Evolutionary conservation across 2,888 invertebrate genomes (phyloP).

Genomic region (Agelastica alni): DNA sequence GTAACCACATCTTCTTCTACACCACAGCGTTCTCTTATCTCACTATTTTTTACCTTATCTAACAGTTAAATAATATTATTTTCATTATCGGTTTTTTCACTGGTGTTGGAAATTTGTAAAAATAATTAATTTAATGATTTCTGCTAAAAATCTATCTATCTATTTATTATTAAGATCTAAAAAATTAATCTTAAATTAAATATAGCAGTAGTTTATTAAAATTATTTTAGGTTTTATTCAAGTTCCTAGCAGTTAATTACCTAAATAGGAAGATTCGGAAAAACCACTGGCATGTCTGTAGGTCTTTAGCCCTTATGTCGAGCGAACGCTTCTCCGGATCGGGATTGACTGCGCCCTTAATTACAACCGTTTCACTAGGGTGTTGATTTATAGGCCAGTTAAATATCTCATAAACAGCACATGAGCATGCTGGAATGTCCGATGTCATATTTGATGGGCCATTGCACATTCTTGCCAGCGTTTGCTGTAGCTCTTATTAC

Average conservation of each 20-base stretch:
- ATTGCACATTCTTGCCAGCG: conserved; percentile 49
- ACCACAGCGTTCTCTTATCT: too few species aligned
- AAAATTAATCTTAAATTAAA: too few species aligned
- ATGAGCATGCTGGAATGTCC: conserved; percentile 55
- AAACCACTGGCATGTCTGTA: conserved; percentile 24
- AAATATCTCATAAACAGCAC: conserved; percentile 62
- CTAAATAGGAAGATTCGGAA: conserved; percentile 24
- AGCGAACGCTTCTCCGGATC: conserved; percentile 22
- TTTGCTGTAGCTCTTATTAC: conserved; percentile 22
- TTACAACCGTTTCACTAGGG: conserved; percentile 56
- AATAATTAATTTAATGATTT: too few species aligned
- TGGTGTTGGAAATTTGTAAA: too few species aligned
- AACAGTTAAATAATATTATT: too few species aligned
- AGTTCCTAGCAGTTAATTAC: conserved; percentile 46
- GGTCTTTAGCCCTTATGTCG: conserved; percentile 28
- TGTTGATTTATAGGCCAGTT: conserved; percentile 62
- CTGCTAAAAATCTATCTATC: too few species aligned
- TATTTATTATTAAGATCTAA: too few species aligned
- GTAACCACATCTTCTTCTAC: too few species aligned
- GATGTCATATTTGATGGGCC: conserved; percentile 57
- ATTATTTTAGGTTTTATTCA: too few species aligned
- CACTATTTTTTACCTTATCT: too few species aligned
- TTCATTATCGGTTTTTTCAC: too few species aligned
- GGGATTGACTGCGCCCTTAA: conserved; percentile 51
- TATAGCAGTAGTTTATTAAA: too few species aligned